Evolutionary conservation across 1,140 invertebrate genomes (phyloP).

Genomic region (Parasteatoda tepidariorum): DNA sequence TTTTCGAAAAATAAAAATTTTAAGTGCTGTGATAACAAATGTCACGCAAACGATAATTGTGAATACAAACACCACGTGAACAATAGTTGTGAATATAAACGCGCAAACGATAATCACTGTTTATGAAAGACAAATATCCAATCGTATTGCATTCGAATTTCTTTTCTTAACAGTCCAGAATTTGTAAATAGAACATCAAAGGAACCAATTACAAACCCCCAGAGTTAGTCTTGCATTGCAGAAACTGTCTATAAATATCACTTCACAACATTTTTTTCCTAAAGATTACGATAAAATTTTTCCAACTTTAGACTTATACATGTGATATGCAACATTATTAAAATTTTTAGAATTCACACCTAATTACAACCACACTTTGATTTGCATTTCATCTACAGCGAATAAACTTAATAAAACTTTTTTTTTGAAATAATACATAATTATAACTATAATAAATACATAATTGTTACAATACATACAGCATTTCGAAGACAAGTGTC

Average conservation of each 20-base stretch:
- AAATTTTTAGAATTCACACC: slow-evolving; percentile 35
- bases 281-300: slow-evolving; percentile 33
- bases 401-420: slow-evolving; percentile 22
- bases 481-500: slow-evolving; percentile 55
- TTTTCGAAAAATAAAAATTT: background rate
- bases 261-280: slow-evolving; percentile 7
- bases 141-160: too few species aligned
- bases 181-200: too few species aligned
- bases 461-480: slow-evolving; percentile 39
- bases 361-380: slow-evolving; percentile 52
- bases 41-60: slow-evolving; percentile 1
- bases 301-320: slow-evolving; percentile 29
- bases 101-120: too few species aligned
- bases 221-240: background rate
- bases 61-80: too few species aligned
- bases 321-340: slow-evolving; percentile 57
- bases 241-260: background rate
- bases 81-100: too few species aligned
- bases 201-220: too few species aligned
- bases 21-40: slow-evolving; percentile 39
- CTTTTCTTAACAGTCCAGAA: too few species aligned
- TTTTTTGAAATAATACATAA: slow-evolving; percentile 20
- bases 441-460: slow-evolving; percentile 44
- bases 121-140: too few species aligned
- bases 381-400: slow-evolving; percentile 53